Evolutionary conservation across 2,888 invertebrate genomes (phyloP).

Genomic region (Capitulum mitella): DNA sequence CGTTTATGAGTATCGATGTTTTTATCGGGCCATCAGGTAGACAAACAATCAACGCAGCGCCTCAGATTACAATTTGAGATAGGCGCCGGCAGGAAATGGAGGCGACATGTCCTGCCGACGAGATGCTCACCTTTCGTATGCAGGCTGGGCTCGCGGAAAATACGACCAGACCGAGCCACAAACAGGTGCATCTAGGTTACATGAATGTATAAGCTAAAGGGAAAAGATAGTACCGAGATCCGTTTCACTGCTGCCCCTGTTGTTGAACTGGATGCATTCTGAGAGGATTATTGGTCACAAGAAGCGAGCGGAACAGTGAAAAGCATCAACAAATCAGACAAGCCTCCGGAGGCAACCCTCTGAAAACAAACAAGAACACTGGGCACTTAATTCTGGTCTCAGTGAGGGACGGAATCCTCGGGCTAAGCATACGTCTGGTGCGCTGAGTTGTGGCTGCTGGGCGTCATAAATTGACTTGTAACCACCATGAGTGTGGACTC

Average conservation of each 20-base stretch:
- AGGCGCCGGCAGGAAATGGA: not conserved
- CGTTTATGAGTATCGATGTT: slow-evolving; percentile 18
- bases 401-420: not conserved
- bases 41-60: slow-evolving; percentile 7
- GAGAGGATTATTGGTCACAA: slow-evolving; percentile 1
- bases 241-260: not conserved
- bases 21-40: slow-evolving; percentile 7
- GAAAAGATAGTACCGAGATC: not conserved
- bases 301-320: not conserved
- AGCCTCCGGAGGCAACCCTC: not conserved
- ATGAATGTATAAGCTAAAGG: slow-evolving; percentile 16
- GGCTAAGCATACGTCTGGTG: no score
- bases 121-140: not conserved
- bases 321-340: not conserved
- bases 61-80: slow-evolving; percentile 20
- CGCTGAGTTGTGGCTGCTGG: no score
- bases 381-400: not conserved
- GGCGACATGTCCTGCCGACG: not conserved
- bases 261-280: not conserved
- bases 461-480: no score
- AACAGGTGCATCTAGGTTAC: slow-evolving; percentile 20
- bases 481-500: not conserved
- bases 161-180: not conserved
- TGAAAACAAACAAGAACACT: not conserved
- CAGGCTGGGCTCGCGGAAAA: not conserved